phyloP scores from a whole-genome alignment of 2,113 vertebrate species.

The Oreochromis aureus region DNA sequence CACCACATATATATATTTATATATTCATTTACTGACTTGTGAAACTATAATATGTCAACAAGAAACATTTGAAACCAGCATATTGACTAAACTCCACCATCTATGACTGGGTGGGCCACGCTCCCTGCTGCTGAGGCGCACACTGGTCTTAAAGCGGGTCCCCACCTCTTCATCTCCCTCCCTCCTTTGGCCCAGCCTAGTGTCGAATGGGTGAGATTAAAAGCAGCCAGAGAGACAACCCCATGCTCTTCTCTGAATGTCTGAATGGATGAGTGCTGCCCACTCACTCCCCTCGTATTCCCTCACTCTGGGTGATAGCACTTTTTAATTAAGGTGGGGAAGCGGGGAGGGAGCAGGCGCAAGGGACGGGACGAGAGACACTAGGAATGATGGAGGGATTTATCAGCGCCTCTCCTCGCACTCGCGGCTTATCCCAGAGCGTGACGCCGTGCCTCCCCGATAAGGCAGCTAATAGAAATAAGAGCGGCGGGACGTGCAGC shows the following conservation, averaged over 20 bases:
- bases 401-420: slow-evolving; percentile 61
- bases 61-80: not conserved
- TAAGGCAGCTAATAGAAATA: slow-evolving; percentile 72
- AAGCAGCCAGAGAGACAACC: slow-evolving; percentile 34
- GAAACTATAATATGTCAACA: not conserved
- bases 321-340: slow-evolving; percentile 73
- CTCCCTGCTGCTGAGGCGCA: not conserved
- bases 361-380: not conserved
- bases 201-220: slow-evolving; percentile 56
- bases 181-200: slow-evolving; percentile 15
- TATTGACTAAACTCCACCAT: not conserved
- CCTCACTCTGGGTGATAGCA: slow-evolving; percentile 69
- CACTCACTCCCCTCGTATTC: slow-evolving; percentile 56
- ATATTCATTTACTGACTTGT: not conserved
- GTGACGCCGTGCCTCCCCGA: slow-evolving; percentile 54
- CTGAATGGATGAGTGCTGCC: slow-evolving; percentile 64
- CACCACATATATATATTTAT: no score
- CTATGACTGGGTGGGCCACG: not conserved
- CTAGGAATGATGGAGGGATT: slow-evolving; percentile 66
- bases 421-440: slow-evolving; percentile 63
- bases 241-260: slow-evolving; percentile 56
- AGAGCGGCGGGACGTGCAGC: not conserved
- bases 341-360: not conserved
- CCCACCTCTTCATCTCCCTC: not conserved
- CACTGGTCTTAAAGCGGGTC: not conserved